phyloP scores from a whole-genome alignment of 92 coral and sea anemone species.

The Micromussa lordhowensis region DNA sequence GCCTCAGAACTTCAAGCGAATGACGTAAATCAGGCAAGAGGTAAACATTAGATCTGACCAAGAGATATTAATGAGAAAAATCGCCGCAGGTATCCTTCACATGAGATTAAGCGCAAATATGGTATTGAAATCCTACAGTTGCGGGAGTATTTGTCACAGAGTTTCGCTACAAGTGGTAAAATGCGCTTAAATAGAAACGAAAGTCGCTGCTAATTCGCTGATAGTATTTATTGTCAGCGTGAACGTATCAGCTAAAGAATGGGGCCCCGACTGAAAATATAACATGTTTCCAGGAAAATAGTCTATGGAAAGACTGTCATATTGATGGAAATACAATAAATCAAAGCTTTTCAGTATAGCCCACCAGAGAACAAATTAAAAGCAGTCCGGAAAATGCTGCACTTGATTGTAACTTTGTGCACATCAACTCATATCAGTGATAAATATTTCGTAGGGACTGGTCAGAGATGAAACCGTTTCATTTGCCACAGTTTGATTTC shows the following conservation, averaged over 20 bases:
- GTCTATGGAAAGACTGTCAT: neutral
- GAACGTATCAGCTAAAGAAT: constrained; percentile 10
- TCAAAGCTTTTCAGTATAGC: neutral
- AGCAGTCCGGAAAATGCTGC: neutral
- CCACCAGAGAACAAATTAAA: neutral
- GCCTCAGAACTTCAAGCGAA: neutral
- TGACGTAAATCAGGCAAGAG: neutral
- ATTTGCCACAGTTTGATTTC: constrained; percentile 5
- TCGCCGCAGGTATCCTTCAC: constrained; percentile 8
- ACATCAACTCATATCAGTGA: neutral
- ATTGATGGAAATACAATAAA: neutral
- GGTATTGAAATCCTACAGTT: constrained; percentile 20
- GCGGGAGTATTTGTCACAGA: constrained; percentile 7
- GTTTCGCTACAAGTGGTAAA: constrained; percentile 43
- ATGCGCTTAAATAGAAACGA: constrained; percentile 19
- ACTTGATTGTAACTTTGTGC: neutral
- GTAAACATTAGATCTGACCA: constrained; percentile 22
- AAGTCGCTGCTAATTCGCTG: constrained; percentile 28
- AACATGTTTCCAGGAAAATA: neutral
- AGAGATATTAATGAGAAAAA: constrained; percentile 13
- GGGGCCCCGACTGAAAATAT: neutral
- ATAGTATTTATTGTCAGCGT: constrained; percentile 24
- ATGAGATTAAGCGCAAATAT: constrained; percentile 35
- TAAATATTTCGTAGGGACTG: neutral
- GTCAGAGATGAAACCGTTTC: neutral